phyloP scores from a whole-genome alignment of 2,888 invertebrate genomes.

The Chrysolina oricalcia region DNA sequence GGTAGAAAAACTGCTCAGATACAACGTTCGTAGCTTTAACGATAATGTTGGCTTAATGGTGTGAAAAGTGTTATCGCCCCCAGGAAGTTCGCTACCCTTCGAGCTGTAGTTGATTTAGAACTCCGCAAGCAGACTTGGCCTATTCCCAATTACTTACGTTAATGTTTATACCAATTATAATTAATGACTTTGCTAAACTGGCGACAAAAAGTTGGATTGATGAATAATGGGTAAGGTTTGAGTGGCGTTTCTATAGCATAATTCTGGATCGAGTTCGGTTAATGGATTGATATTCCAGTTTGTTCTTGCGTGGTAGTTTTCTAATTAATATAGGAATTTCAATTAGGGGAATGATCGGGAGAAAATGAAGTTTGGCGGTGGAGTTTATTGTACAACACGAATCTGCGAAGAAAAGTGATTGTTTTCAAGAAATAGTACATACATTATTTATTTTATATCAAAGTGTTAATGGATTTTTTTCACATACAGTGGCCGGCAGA shows the following conservation, averaged over 20 bases:
- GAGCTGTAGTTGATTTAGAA: conserved; percentile 59
- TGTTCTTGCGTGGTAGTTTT: conserved; percentile 36
- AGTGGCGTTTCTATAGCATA: conserved; percentile 43
- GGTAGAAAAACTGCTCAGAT: conserved; percentile 62
- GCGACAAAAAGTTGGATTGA: conserved; percentile 46
- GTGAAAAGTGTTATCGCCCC: conserved; percentile 66
- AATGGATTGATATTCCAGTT: conserved; percentile 46
- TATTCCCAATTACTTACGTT: conserved; percentile 58
- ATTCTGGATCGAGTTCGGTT: conserved; percentile 31
- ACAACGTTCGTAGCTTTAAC: conserved; percentile 59
- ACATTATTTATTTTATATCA: too few species aligned
- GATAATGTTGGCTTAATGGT: conserved; percentile 67
- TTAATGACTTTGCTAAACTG: conserved; percentile 55
- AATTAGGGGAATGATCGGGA: conserved; percentile 2
- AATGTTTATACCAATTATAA: conserved; percentile 58
- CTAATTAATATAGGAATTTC: conserved; percentile 38
- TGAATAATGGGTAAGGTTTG: conserved; percentile 43
- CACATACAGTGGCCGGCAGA: too few species aligned
- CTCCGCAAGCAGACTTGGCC: conserved; percentile 57
- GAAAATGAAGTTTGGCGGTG: not conserved
- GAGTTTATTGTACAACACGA: too few species aligned
- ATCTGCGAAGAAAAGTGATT: too few species aligned
- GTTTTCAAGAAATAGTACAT: too few species aligned
- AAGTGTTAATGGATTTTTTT: too few species aligned
- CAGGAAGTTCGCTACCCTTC: conserved; percentile 51